Evolutionary conservation across 2,797 vertebrate species (phyloP).

Genomic region (Borostomias antarcticus): DNA sequence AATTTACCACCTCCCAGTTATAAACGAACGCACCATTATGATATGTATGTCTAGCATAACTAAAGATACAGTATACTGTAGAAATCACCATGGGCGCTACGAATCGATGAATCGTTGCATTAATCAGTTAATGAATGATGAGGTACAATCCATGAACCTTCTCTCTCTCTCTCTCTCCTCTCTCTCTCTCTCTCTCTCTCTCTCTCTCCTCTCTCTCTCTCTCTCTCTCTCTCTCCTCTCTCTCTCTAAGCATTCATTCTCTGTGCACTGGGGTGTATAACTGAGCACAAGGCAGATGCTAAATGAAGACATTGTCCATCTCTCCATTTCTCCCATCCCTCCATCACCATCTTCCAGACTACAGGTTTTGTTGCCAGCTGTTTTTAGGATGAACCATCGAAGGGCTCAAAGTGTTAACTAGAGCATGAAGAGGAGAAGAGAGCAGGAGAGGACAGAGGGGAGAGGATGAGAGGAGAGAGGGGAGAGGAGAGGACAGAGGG

Average conservation of each 20-base stretch:
- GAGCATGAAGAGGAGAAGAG: constrained; percentile 63
- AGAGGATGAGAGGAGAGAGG: constrained; percentile 53
- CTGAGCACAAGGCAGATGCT: constrained; percentile 50
- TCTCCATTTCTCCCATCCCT: constrained; percentile 49
- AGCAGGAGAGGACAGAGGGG: constrained; percentile 50
- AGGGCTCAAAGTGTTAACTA: constrained; percentile 70
- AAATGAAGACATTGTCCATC: constrained; percentile 30
- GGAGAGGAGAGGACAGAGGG: constrained; percentile 34
- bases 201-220: constrained; percentile 31
- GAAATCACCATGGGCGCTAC: no score
- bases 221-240: not conserved
- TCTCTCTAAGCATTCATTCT: no score
- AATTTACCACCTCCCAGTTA: no score
- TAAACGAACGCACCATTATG: no score
- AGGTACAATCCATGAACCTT: no score
- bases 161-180: no score
- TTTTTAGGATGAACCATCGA: constrained; percentile 65
- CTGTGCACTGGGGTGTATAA: constrained; percentile 48
- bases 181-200: no score
- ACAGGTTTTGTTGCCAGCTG: constrained; percentile 59
- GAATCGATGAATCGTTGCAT: no score
- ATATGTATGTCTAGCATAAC: no score
- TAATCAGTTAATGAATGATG: no score
- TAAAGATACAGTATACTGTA: no score
- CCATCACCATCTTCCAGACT: constrained; percentile 60